These are phyloP conservation scores for Oscheius sp. DNA, from an alignment of 2,888 invertebrate genomes.

Conservation along the genomic window DNA sequence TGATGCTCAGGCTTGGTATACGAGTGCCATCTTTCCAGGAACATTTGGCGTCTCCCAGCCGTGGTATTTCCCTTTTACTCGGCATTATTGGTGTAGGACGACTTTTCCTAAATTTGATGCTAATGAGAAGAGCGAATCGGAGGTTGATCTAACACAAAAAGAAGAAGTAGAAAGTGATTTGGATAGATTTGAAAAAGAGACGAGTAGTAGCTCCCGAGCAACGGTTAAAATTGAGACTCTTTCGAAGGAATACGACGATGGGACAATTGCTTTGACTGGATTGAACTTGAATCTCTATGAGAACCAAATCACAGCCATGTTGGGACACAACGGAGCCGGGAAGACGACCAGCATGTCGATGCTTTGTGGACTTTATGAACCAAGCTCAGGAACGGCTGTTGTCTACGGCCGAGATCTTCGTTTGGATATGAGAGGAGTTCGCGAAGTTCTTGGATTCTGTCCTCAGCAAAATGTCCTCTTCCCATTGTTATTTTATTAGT, in stretches of 20 bases:
- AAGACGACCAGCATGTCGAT: conserved; percentile 85
- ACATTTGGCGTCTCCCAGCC: conserved; percentile 74
- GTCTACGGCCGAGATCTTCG: conserved; percentile 72
- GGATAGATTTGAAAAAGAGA: conserved; percentile 71
- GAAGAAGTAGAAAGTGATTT: neutral
- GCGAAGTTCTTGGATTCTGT: conserved; percentile 83
- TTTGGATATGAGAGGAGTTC: conserved; percentile 77
- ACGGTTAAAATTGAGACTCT: conserved; percentile 82
- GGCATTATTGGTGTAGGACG: conserved; percentile 73
- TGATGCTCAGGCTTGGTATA: conserved; percentile 77
- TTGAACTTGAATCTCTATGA: conserved; percentile 83
- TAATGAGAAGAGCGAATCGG: conserved; percentile 32
- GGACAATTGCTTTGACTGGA: conserved; percentile 78
- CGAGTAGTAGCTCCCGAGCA: too few species aligned
- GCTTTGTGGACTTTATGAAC: conserved; percentile 78
- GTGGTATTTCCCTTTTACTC: conserved; percentile 75
- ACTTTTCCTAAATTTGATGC: neutral
- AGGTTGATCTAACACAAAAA: conserved; percentile 36
- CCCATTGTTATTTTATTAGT: conserved; percentile 71
- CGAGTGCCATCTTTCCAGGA: conserved; percentile 77
- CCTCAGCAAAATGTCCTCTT: conserved; percentile 86
- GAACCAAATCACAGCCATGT: conserved; percentile 79
- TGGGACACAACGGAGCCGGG: conserved; percentile 78
- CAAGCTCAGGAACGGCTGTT: conserved; percentile 80
- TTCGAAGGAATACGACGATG: conserved; percentile 77